Evolutionary conservation across 2,113 vertebrate genomes (phyloP), one percentile per base, ranked within the genome.

Genomic region (Gavia stellata): DNA sequence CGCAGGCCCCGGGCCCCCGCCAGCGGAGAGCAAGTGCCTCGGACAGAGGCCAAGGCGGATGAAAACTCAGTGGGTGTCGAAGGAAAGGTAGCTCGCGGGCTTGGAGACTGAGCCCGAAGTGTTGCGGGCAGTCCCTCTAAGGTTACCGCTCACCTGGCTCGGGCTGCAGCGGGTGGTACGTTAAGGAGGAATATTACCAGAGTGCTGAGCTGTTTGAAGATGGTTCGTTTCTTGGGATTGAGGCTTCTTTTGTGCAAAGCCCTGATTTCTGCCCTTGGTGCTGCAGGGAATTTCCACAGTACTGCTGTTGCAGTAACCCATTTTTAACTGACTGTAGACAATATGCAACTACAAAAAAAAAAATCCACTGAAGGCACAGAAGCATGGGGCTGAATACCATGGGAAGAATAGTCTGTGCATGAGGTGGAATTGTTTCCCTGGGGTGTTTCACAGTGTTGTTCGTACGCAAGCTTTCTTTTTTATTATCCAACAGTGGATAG

Each of bases 281-380:
- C 59, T 33, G 18, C 3, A 11, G 49, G 18, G 44, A 25, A 7
- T 63, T 71, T 34, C 75, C 63, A 6, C 18, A 8, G 44, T 1
- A 2, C 15, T 65, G 24, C 24, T 25, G 1, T 14, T 36, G 31
- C 61, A 7, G 3, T 1, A 8, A 14, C 55, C 42, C 15, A 0
- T 25, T 62, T 70, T 44, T 9, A 7, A 23, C 63, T 59, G 25
- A 11, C 47, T 21, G 50, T 7, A n/a, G 31, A 1, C 0, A 0
- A 6, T 12, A 15, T 2, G 18, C n/a, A 33, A 14, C 78, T 28
- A 36, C 23, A 33, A 55, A 36, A 70, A 31, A 44, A 7, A 1
- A 9, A 3, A 10, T 33, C 36, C 34, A 1, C 36, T 17, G 77
- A 59, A 38, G 62, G 55, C 62, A 17, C 14, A 15, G 36, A 45